Evolutionary conservation across 2,113 vertebrate genomes (phyloP).

Genomic region (Leptodactylus fuscus): DNA sequence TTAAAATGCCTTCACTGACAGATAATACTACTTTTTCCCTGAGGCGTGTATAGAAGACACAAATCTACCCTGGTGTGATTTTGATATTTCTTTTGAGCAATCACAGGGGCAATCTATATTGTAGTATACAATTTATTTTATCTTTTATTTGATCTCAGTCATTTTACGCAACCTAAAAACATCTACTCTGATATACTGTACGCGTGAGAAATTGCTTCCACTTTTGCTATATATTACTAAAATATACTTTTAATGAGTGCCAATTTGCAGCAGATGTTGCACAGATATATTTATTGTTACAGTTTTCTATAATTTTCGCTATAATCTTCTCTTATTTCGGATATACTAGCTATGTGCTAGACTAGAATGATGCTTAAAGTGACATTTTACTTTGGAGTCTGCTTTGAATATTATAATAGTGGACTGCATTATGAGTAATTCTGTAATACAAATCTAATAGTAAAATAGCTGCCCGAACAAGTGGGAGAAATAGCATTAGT

Average conservation of each 20-base stretch:
- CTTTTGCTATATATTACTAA: not conserved
- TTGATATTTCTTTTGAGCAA: slow-evolving; percentile 14
- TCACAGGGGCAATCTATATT: not conserved
- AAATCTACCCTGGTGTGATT: slow-evolving; percentile 4
- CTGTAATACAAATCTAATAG: not conserved
- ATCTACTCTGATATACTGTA: not conserved
- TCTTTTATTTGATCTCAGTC: not conserved
- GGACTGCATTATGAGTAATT: not conserved
- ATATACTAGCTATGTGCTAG: not conserved
- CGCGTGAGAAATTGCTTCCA: not conserved
- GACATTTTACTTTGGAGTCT: not conserved
- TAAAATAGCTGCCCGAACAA: not conserved
- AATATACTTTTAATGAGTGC: not conserved
- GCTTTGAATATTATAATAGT: not conserved
- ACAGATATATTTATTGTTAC: not conserved
- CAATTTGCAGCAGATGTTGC: not conserved
- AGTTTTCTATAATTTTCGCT: not conserved
- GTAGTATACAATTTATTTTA: not conserved
- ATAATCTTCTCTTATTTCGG: not conserved
- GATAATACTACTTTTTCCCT: slow-evolving; percentile 28
- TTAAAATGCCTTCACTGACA: slow-evolving; percentile 35
- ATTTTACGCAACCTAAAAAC: not conserved
- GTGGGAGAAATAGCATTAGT: not conserved
- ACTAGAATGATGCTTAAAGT: too few species aligned
- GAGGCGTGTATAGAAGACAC: slow-evolving; percentile 27